Evolutionary conservation across 2,888 invertebrate species (phyloP).

Genomic region (Philereme vetulata): DNA sequence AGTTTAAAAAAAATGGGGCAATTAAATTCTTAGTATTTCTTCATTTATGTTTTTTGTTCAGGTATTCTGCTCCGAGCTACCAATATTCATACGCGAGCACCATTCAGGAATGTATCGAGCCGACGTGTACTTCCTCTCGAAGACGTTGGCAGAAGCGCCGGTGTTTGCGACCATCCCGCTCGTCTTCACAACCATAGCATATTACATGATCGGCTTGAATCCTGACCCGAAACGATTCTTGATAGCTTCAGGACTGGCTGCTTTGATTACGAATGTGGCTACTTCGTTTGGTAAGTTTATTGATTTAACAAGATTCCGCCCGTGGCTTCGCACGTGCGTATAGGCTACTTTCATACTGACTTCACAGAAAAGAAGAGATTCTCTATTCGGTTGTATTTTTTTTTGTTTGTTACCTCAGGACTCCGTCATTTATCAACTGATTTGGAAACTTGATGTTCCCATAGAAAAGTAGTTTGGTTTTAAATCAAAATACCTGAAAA

Average conservation of each 20-base stretch:
- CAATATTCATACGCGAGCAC: constrained; percentile 94
- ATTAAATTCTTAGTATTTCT: background rate
- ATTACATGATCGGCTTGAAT: constrained; percentile 95
- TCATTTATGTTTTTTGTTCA: constrained; percentile 54
- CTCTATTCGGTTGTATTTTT: no score
- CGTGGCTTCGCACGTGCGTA: no score
- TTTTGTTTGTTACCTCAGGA: no score
- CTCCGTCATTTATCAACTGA: no score
- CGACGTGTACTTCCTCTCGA: constrained; percentile 95
- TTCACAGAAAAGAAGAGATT: no score
- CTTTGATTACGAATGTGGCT: constrained; percentile 94
- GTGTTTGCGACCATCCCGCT: constrained; percentile 92
- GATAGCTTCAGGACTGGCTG: constrained; percentile 88
- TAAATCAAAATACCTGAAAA: no score
- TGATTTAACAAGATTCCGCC: no score
- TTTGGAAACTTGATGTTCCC: no score
- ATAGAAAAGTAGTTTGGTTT: no score
- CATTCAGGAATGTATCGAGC: constrained; percentile 95
- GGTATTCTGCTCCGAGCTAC: constrained; percentile 95
- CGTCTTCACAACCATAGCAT: constrained; percentile 91
- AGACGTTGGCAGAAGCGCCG: constrained; percentile 95
- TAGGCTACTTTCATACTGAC: no score
- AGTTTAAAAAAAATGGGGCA: no score
- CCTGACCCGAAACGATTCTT: constrained; percentile 88
- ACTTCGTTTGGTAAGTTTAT: constrained; percentile 90